Evolutionary conservation across 2,797 vertebrate genomes (phyloP).

Genomic region (Echiichthys vipera): DNA sequence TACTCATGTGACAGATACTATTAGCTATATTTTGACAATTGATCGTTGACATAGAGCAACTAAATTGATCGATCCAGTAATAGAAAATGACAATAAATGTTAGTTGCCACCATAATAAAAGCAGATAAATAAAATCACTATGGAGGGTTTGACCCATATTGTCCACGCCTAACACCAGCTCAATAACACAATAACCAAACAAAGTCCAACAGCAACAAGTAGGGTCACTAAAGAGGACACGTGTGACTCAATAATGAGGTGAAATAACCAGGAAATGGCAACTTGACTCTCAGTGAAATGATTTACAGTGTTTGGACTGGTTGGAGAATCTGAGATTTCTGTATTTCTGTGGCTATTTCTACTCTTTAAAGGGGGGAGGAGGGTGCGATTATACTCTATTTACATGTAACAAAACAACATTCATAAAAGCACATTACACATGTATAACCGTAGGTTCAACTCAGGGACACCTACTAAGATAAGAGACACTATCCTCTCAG

Average conservation of each 20-base stretch:
- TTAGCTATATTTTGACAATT: background rate
- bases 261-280: background rate
- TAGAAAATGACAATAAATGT: background rate
- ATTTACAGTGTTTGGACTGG: background rate
- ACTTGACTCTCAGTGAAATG: background rate
- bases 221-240: background rate
- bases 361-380: background rate
- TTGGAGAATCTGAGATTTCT: background rate
- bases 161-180: too few relatives aligned
- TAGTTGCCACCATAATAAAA: background rate
- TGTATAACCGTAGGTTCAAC: background rate
- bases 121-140: too few relatives aligned
- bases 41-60: too few relatives aligned
- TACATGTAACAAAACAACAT: background rate
- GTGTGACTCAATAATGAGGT: background rate
- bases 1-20: too few relatives aligned
- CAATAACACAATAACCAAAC: background rate
- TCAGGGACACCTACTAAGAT: fast-evolving
- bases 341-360: background rate
- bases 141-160: background rate
- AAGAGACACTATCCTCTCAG: background rate
- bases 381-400: background rate
- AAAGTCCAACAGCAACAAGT: background rate
- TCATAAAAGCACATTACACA: too few relatives aligned
- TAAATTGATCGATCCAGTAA: too few relatives aligned